These are phyloP conservation scores for Drosophila ohnishii DNA, from an alignment of 1,140 invertebrate species.

Conservation along the genomic window DNA sequence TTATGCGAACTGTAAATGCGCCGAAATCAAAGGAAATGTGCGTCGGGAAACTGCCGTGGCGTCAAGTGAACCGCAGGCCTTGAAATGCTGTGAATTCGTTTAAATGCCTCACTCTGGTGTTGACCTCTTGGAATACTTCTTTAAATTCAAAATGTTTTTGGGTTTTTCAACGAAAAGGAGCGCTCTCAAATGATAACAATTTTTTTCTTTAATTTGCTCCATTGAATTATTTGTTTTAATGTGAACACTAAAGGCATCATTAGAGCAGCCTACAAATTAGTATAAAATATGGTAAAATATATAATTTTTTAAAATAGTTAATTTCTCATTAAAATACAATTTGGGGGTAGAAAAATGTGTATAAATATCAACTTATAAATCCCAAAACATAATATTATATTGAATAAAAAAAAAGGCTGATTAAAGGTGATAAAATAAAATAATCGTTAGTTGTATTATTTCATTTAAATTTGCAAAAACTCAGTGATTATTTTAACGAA, in stretches of 20 bases:
- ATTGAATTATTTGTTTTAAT: neutral
- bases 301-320: too few species aligned
- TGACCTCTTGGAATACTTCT: slow-evolving; percentile 85
- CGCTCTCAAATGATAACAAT: neutral
- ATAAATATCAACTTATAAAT: too few species aligned
- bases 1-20: slow-evolving; percentile 56
- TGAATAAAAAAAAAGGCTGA: neutral
- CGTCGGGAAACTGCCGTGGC: neutral
- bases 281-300: neutral
- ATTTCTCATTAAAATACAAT: too few species aligned
- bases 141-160: slow-evolving; percentile 84
- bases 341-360: too few species aligned
- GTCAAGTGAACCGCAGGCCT: slow-evolving; percentile 26
- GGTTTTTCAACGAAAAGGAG: neutral
- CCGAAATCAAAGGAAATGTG: slow-evolving; percentile 45
- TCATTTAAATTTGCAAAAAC: neutral
- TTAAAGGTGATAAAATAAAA: neutral
- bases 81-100: slow-evolving; percentile 20
- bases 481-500: slow-evolving; percentile 6
- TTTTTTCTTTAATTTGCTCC: too few species aligned
- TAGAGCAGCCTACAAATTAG: neutral
- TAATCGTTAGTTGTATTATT: neutral
- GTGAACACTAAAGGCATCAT: neutral
- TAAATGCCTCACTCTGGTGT: slow-evolving; percentile 79
- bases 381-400: too few species aligned